phyloP scores from a whole-genome alignment of 1,140 invertebrate genomes.

The Cepaea nemoralis region DNA sequence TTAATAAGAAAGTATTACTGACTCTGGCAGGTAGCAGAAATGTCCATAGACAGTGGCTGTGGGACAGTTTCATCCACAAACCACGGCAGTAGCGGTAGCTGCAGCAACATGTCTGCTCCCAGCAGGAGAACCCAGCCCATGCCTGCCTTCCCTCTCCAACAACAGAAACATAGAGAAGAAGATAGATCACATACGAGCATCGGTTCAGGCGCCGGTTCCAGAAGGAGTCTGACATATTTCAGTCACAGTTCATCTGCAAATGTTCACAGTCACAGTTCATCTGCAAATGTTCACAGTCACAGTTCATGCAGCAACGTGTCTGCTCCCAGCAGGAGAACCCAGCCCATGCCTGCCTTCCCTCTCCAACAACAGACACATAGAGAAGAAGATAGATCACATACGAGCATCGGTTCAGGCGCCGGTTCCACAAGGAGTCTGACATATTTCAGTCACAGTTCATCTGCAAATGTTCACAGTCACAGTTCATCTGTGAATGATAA shows the following conservation, averaged over 20 bases:
- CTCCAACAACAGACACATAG: conserved; percentile 45
- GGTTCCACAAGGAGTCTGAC: no score
- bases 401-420: conserved; percentile 21
- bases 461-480: no score
- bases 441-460: not conserved
- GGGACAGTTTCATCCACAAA: conserved; percentile 66
- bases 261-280: no score
- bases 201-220: conserved; percentile 3
- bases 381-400: conserved; percentile 50
- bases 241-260: not conserved
- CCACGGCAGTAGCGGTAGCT: conserved; percentile 37
- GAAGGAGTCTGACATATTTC: not conserved
- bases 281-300: no score
- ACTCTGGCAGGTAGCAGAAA: conserved; percentile 54
- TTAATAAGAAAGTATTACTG: not conserved
- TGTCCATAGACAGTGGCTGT: conserved; percentile 71
- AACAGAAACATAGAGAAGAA: conserved; percentile 52
- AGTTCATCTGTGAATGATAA: no score
- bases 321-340: conserved; percentile 38
- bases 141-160: conserved; percentile 52
- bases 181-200: conserved; percentile 40
- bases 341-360: conserved; percentile 57
- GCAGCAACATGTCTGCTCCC: conserved; percentile 39
- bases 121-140: conserved; percentile 46
- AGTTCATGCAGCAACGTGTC: conserved; percentile 34